Conservation (phyloP, 2,113 vertebrate genomes). For the Pleuronectes platessa region DNA sequence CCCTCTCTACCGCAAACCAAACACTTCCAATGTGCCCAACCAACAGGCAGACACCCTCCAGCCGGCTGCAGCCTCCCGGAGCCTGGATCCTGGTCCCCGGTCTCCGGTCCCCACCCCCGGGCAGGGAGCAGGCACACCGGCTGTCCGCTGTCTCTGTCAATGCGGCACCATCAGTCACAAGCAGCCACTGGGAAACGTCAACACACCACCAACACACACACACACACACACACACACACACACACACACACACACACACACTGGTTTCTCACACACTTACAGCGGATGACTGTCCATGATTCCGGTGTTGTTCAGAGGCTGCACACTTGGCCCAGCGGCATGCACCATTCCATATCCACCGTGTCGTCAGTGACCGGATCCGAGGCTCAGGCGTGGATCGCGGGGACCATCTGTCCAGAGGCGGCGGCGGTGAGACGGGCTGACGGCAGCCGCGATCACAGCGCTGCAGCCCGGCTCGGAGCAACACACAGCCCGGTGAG, state of each 20-base stretch:
- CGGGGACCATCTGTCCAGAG: constrained; percentile 56
- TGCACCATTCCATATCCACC: constrained; percentile 90
- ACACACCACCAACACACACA: constrained; percentile 34
- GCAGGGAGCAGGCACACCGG: constrained; percentile 49
- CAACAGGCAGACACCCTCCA: constrained; percentile 6
- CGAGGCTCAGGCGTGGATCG: constrained; percentile 60
- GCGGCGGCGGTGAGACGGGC: constrained; percentile 52
- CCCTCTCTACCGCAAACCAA: constrained; percentile 33
- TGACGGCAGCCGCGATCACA: constrained; percentile 56
- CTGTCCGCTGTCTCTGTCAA: constrained; percentile 70
- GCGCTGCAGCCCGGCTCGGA: constrained; percentile 35
- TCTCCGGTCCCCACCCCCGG: constrained; percentile 15
- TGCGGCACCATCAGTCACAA: constrained; percentile 77
- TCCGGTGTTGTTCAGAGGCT: constrained; percentile 84
- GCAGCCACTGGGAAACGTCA: constrained; percentile 66
- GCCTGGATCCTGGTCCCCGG: constrained; percentile 5
- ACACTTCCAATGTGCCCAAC: constrained; percentile 20
- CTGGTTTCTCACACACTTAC: constrained; percentile 76
- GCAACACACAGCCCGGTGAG: constrained; percentile 20
- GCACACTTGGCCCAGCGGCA: constrained; percentile 82
- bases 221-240: constrained; percentile 28
- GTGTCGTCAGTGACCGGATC: constrained; percentile 36
- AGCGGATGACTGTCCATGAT: constrained; percentile 90
- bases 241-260: constrained; percentile 8
- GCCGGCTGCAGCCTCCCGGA: neutral